Percentiles rank a stretch among this genome's conserved stretches.
These are phyloP conservation scores for Pogonocherus hispidulus DNA, from an alignment of 2,888 invertebrate genomes.

Conservation along the genomic window DNA sequence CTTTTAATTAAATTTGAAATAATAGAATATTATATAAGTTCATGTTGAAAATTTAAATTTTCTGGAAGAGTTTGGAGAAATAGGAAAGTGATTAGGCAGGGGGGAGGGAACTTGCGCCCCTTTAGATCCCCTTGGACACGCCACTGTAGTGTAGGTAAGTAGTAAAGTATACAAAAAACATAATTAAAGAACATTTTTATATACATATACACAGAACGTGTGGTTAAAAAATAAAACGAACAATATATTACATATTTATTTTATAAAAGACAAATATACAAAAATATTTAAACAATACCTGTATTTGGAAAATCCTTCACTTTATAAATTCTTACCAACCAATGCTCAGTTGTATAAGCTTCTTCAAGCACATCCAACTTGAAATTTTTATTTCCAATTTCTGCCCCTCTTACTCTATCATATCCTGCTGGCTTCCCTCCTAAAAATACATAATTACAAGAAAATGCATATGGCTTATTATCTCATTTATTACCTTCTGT, in stretches of 20 bases:
- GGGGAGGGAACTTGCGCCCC: too few relatives aligned
- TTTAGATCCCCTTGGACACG: too few relatives aligned
- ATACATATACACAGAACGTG: too few relatives aligned
- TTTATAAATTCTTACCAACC: conserved; percentile 98
- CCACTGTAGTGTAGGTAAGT: too few relatives aligned
- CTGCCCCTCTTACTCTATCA: conserved; percentile 96
- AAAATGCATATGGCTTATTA: background rate
- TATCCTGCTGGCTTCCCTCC: conserved; percentile 94
- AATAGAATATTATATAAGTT: too few relatives aligned
- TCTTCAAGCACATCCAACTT: conserved; percentile 98
- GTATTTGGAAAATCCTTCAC: conserved; percentile 95
- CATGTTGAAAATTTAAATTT: too few relatives aligned
- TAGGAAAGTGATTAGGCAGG: too few relatives aligned
- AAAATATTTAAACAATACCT: conserved; percentile 68
- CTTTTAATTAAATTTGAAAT: too few relatives aligned
- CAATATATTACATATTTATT: conserved; percentile 22
- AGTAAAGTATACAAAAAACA: too few relatives aligned
- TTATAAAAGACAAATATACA: conserved; percentile 37
- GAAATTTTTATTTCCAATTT: conserved; percentile 99
- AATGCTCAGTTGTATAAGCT: conserved; percentile 99
- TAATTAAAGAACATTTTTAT: too few relatives aligned
- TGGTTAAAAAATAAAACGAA: conserved; percentile 9
- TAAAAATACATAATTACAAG: conserved; percentile 46
- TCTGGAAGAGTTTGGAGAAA: too few relatives aligned
- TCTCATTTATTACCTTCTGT: conserved; percentile 79